Evolutionary conservation across 2,888 invertebrate species (phyloP), one percentile per base, ranked within the genome.

Genomic region (Daptonema setosum): DNA sequence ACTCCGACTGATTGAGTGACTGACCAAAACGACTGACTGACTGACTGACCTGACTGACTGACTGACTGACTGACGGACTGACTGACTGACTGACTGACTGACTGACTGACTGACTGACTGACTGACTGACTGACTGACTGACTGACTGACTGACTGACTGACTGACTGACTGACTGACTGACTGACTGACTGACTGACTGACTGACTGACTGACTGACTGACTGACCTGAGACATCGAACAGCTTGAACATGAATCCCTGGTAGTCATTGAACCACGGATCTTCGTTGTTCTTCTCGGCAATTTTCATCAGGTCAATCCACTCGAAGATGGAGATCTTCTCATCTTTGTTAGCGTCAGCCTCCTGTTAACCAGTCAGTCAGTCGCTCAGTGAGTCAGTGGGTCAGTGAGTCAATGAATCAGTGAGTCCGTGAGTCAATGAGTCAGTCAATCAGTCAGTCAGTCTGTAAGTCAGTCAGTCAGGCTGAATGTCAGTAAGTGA

Each of bases 181-280:
- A 8, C 11, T 35, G 35, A 8, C 11, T 35, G 35, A 8, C 11
- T 35, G 35, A 8, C 35, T 17, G 8, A 35, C 17, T 35, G 35
- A 11, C 17, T 35, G 35, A 35, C 35, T 35, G 35, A 35, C 35
- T 35, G 17, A 35, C 17, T 11, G 35, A 17, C 35, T 35, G 24
- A 35, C 56, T 25, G 25, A 58, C 58, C 58, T 29, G 58, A 58
- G 26, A 58, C 58, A 28, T 58, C 58, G 45, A 58, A 58, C 20
- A 58, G 54, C 43, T 58, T 58, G 55, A 58, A 58, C 54, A 58
- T 58, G 29, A 22, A 56, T 17, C 2, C 28, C 30, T 20, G 28
- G 41, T 58, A 58, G 14, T 58, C 56, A 2, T 29, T 30, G 52
- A 56, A 58, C 58, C 58, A 58, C 22, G 11, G 11, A 20, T 41